Evolutionary conservation across 2,797 vertebrate genomes (phyloP).

Genomic region (Labroides dimidiatus): DNA sequence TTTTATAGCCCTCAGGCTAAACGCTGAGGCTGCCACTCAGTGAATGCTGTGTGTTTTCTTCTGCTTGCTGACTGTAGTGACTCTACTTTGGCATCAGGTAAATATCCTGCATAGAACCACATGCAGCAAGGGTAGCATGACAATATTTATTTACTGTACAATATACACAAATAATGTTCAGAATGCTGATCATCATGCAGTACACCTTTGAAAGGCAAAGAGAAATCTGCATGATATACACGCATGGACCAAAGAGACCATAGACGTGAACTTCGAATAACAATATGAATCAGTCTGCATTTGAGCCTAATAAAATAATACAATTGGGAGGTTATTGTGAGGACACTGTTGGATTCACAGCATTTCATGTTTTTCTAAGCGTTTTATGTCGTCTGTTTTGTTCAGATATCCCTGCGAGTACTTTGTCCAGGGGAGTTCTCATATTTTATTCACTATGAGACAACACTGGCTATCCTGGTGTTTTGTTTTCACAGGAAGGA

Average conservation of each 20-base stretch:
- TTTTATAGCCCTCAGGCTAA: too few species aligned
- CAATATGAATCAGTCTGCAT: constrained; percentile 5
- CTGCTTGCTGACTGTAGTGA: background rate
- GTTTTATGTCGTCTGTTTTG: constrained; percentile 28
- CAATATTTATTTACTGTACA: too few species aligned
- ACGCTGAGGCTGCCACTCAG: background rate
- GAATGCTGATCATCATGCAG: constrained; percentile 21
- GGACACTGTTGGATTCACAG: constrained; percentile 30
- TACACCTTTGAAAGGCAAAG: constrained; percentile 13
- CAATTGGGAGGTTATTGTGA: constrained; percentile 16
- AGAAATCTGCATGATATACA: constrained; percentile 25
- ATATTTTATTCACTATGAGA: constrained; percentile 53
- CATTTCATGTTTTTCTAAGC: constrained; percentile 21
- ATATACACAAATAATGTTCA: background rate
- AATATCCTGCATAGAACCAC: too few species aligned
- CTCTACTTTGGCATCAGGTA: too few species aligned
- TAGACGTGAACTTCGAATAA: constrained; percentile 13
- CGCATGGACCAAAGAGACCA: background rate
- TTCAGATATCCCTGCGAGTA: constrained; percentile 14
- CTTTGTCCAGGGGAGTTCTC: constrained; percentile 36
- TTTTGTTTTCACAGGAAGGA: constrained; percentile 7
- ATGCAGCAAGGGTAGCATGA: too few species aligned
- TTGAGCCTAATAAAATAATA: constrained; percentile 35
- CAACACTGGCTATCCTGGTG: constrained; percentile 18
- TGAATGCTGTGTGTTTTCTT: too few species aligned